Evolutionary conservation across 2,888 invertebrate genomes (phyloP).

Genomic region (Tetramorium bicarinatum): DNA sequence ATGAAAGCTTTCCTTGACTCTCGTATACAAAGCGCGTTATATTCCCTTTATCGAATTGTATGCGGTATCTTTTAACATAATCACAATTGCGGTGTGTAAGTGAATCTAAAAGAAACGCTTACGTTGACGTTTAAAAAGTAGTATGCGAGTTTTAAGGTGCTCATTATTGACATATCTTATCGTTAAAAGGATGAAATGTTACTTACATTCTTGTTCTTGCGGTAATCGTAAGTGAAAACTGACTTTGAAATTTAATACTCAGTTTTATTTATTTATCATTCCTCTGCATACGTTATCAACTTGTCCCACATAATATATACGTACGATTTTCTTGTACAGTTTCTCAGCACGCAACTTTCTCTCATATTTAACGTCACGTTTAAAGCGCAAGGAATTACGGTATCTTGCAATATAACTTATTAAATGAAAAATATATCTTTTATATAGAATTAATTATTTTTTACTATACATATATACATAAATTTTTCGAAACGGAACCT

Average conservation of each 20-base stretch:
- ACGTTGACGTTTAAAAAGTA: background rate
- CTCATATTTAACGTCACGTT: background rate
- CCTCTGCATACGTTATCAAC: background rate
- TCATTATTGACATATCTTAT: slow-evolving; percentile 12
- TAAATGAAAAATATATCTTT: slow-evolving; percentile 6
- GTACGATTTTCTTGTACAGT: background rate
- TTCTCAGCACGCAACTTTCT: slow-evolving; percentile 27
- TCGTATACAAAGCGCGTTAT: background rate
- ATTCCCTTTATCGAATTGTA: slow-evolving; percentile 13
- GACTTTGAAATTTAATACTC: slow-evolving; percentile 12
- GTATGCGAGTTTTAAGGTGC: background rate
- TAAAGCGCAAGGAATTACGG: slow-evolving; percentile 15
- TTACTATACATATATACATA: background rate
- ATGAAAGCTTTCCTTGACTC: background rate
- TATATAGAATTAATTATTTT: background rate
- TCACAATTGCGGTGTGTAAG: background rate
- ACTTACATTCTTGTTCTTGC: background rate
- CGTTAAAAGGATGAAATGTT: background rate
- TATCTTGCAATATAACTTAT: background rate
- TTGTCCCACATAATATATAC: slow-evolving; percentile 8
- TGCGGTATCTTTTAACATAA: background rate
- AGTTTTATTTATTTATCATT: slow-evolving; percentile 22
- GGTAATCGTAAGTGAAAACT: background rate
- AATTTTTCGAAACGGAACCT: background rate
- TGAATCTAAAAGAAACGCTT: slow-evolving; percentile 13